Evolutionary conservation across 2,797 vertebrate genomes (phyloP), one percentile per base, ranked within the genome.

Genomic region (Liasis olivaceus): DNA sequence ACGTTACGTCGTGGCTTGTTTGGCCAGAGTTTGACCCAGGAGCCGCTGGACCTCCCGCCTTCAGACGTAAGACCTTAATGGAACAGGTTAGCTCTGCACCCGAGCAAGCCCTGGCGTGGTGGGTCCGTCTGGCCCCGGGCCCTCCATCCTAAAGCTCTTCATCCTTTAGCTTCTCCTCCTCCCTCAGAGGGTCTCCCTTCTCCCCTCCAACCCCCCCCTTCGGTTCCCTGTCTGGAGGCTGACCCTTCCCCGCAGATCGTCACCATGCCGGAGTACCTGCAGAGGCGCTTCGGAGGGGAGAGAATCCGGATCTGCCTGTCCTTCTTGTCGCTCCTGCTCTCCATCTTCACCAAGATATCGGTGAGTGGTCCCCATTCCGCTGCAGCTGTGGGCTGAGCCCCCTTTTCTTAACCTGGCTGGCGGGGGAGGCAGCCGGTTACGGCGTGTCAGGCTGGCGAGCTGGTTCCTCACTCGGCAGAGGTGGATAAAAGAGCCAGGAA

Each of bases 311-410:
- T 98, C 58, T 99, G 98, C 95, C 97, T 99, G 94, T 99, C 98
- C 0, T 97, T 98, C 91, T 97, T 99, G 94, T 99, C 98, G 0
- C 97, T 99, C 90, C 94, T 99, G 96, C 96, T 99, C 95, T 99
- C 99, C 0, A 94, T 99, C 96, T 99, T 99, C 97, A 99, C 99
- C 93, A 99, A 99, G 97, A 99, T 99, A 96, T 99, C 98, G 8
- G 99, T 99, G 97, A 95, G 98, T 95, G 59, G 8, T 14, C 54
- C 28, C 22, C 0, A 9, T 5, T 1, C 31, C 59, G 24, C n/a
- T 22, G 59, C 86, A 22, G 6, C 86, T 62, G 28, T 14, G 26
- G 86, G 7, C 72, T 0, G 1, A 22, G 15, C 31, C 69, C 31
- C 72, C 22, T 22, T 36, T 60, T 11, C 9, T 77, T 8, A 77